Conservation (phyloP, 2,113 vertebrate genomes). For the Gavia stellata region DNA sequence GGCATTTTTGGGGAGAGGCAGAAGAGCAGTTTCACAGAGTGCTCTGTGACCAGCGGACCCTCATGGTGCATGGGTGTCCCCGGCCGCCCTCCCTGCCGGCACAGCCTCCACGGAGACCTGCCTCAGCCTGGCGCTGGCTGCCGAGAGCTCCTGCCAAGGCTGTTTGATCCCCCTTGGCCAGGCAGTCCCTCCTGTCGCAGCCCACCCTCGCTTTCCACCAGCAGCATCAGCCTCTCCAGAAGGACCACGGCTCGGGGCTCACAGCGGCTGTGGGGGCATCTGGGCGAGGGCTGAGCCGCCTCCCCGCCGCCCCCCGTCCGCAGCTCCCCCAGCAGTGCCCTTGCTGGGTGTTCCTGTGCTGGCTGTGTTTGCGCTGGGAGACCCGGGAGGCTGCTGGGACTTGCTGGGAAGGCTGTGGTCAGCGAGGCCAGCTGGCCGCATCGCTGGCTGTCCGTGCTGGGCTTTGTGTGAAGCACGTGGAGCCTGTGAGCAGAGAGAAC, state of each 20-base stretch:
- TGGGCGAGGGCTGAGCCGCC: neutral
- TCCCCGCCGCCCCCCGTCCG: neutral
- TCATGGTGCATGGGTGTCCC: neutral
- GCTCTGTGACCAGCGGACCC: neutral
- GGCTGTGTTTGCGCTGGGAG: neutral
- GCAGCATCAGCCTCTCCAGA: neutral
- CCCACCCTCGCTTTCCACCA: neutral
- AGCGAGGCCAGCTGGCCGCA: neutral
- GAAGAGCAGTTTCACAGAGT: neutral
- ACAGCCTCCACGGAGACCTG: neutral
- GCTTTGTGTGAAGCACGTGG: neutral
- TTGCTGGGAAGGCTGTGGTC: neutral
- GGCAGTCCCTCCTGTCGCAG: neutral
- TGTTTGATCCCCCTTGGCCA: neutral
- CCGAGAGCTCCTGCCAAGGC: neutral
- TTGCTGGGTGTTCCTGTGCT: neutral
- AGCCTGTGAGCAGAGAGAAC: neutral
- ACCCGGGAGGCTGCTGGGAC: neutral
- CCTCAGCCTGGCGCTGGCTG: neutral
- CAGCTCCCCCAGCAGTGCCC: neutral
- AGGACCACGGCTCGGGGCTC: neutral
- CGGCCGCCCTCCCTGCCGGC: accelerated
- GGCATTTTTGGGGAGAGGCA: neutral
- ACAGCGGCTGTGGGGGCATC: neutral
- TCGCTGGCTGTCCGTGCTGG: neutral